Evolutionary conservation across 1,140 invertebrate genomes (phyloP).

Genomic region (Eufriesea mexicana): DNA sequence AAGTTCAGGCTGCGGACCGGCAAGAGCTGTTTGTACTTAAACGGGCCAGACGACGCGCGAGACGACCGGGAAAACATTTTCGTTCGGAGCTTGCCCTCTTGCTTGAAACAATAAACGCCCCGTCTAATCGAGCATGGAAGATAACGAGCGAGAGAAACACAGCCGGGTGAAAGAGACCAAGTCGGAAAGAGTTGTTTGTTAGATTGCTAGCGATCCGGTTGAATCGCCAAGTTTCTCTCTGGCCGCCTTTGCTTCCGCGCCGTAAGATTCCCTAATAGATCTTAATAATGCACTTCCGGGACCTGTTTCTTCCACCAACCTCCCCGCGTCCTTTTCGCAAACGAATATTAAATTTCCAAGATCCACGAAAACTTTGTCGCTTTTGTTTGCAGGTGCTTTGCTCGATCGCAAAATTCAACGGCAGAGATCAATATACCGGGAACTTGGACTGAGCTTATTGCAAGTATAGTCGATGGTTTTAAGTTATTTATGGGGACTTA

Average conservation of each 20-base stretch:
- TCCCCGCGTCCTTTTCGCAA: conserved; percentile 18
- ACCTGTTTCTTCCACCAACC: not conserved
- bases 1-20: conserved; percentile 55
- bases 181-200: conserved; percentile 70
- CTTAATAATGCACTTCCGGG: conserved; percentile 66
- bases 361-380: conserved; percentile 21
- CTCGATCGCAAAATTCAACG: conserved; percentile 29
- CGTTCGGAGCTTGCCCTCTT: conserved; percentile 35
- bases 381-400: not conserved
- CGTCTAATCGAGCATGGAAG: conserved; percentile 71
- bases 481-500: not conserved
- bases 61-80: conserved; percentile 70
- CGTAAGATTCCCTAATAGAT: conserved; percentile 66
- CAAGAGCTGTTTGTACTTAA: conserved; percentile 71
- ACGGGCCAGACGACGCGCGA: conserved; percentile 62
- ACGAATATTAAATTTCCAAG: conserved; percentile 43
- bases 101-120: conserved; percentile 76
- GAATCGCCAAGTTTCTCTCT: conserved; percentile 68
- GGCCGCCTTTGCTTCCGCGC: conserved; percentile 46
- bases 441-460: not conserved
- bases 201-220: conserved; percentile 61
- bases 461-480: too few species aligned
- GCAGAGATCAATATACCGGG: not conserved
- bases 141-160: conserved; percentile 66
- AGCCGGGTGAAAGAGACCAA: conserved; percentile 17